These are phyloP conservation scores for Baryphthengus martii DNA, from an alignment of 2,113 vertebrate genomes.

Conservation along the genomic window DNA sequence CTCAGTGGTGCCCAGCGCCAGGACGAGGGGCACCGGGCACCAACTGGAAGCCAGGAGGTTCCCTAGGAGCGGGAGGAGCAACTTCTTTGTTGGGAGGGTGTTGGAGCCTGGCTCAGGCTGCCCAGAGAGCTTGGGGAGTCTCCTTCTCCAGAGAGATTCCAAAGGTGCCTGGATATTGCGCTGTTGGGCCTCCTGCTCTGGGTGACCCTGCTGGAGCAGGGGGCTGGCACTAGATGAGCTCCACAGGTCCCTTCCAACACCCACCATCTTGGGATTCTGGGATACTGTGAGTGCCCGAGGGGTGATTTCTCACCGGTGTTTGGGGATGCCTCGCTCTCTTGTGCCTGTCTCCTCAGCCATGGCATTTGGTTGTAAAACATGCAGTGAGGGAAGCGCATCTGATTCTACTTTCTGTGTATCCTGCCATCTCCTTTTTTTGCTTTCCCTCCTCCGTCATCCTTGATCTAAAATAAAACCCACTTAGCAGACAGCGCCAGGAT, in stretches of 20 bases:
- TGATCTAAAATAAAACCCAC: not conserved
- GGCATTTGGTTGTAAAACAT: not conserved
- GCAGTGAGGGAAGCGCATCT: fast-evolving
- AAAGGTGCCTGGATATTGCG: no score
- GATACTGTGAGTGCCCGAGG: not conserved
- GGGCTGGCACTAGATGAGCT: not conserved
- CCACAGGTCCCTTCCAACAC: not conserved
- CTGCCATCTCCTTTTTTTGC: not conserved
- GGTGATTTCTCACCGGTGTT: fast-evolving
- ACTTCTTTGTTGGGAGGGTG: not conserved
- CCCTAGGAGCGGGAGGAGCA: not conserved
- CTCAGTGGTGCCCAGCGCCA: not conserved
- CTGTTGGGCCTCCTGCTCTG: no score
- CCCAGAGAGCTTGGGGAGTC: not conserved
- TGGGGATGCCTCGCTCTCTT: not conserved
- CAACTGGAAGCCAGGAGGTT: not conserved
- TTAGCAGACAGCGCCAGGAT: not conserved
- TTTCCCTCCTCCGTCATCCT: not conserved
- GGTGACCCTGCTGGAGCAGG: not conserved
- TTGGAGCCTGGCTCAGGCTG: not conserved
- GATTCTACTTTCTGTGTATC: not conserved
- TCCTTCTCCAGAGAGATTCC: no score
- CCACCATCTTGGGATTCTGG: not conserved
- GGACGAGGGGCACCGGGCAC: not conserved
- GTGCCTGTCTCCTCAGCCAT: not conserved